These are phyloP conservation scores for Fringilla coelebs DNA, from an alignment of 2,797 vertebrate species.

Conservation along the genomic window DNA sequence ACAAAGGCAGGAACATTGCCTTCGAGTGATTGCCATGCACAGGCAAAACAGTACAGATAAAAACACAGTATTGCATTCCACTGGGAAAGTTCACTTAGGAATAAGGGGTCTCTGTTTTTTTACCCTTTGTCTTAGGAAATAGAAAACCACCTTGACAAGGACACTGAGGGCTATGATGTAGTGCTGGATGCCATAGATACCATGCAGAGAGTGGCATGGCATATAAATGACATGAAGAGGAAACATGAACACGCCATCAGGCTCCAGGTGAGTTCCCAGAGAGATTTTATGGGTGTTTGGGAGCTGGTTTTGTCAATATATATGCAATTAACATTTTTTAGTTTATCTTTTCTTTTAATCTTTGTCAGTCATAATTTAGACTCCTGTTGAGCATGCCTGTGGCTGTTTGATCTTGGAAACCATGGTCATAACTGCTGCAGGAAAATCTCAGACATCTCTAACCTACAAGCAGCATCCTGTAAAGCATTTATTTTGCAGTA, in stretches of 20 bases:
- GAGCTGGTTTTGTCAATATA: background rate
- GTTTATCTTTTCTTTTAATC: slow-evolving; percentile 31
- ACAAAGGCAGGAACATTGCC: background rate
- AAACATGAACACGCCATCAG: slow-evolving; percentile 94
- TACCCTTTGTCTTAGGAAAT: slow-evolving; percentile 82
- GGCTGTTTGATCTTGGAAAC: slow-evolving; percentile 23
- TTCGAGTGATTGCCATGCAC: background rate
- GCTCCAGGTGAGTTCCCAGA: slow-evolving; percentile 82
- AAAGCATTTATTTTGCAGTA: slow-evolving; percentile 34
- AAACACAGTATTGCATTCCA: background rate
- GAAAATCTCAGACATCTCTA: slow-evolving; percentile 34
- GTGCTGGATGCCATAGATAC: slow-evolving; percentile 96
- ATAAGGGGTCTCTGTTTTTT: background rate
- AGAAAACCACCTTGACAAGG: slow-evolving; percentile 95
- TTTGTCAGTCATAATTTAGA: slow-evolving; percentile 21
- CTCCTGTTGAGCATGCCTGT: background rate
- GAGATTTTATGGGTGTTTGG: background rate
- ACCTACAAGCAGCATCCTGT: slow-evolving; percentile 44
- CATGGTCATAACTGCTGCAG: background rate
- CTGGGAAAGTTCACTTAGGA: background rate
- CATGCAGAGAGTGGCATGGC: slow-evolving; percentile 98
- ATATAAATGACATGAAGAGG: slow-evolving; percentile 99
- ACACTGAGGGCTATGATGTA: slow-evolving; percentile 91
- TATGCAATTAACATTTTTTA: background rate
- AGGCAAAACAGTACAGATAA: background rate